A percentile compares a stretch with the other conserved stretches of the same genome.
Evolutionary conservation across 1,140 invertebrate genomes (phyloP).

Genomic region (Bombus confusus): DNA sequence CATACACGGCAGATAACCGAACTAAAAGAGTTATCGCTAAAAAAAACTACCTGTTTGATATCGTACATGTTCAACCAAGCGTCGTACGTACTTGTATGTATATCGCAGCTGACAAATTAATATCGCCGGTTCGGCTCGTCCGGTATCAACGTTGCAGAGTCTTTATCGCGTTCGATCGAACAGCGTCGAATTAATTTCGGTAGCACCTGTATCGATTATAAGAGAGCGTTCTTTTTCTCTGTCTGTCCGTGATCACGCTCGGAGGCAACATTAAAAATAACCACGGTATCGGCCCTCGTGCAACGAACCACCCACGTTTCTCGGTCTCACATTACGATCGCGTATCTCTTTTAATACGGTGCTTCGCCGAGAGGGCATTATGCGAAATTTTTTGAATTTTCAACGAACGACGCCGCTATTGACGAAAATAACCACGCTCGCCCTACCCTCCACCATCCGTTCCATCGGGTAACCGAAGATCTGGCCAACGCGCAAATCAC

Average conservation of each 20-base stretch:
- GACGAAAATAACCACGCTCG: constrained; percentile 53
- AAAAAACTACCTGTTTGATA: background rate
- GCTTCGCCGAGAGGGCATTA: constrained; percentile 19
- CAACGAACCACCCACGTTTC: constrained; percentile 60
- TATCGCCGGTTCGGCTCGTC: background rate
- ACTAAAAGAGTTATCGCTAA: background rate
- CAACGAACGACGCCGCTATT: constrained; percentile 35
- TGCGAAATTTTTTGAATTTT: constrained; percentile 49
- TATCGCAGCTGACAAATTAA: constrained; percentile 7
- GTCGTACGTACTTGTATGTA: background rate
- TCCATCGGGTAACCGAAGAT: constrained; percentile 6
- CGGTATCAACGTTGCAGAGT: background rate
- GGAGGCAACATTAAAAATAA: constrained; percentile 66
- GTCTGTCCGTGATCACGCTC: constrained; percentile 19
- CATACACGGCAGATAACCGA: background rate
- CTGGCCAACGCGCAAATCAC: constrained; percentile 33
- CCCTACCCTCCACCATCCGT: background rate
- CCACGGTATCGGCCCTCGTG: constrained; percentile 53
- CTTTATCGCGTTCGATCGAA: constrained; percentile 20
- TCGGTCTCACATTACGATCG: constrained; percentile 64
- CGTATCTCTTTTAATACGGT: constrained; percentile 62
- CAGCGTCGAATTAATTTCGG: constrained; percentile 26
- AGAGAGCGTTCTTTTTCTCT: constrained; percentile 36
- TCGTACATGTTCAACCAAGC: background rate
- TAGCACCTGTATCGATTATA: constrained; percentile 45